Evolutionary conservation across 2,797 vertebrate species (phyloP).

Genomic region (Buphagus erythrorhynchus): DNA sequence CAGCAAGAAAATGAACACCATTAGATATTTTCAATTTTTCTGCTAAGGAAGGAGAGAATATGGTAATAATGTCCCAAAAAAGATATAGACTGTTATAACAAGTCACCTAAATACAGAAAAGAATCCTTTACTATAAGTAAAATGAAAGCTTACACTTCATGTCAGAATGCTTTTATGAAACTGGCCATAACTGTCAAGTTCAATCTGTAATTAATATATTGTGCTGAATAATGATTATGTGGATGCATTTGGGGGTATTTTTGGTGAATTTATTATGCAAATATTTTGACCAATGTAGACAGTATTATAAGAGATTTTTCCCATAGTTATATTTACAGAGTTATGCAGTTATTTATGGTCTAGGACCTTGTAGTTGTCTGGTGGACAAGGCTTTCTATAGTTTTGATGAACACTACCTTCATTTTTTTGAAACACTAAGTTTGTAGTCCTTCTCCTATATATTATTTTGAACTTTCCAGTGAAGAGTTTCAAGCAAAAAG

Average conservation of each 20-base stretch:
- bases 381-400: not conserved
- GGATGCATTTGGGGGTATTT: not conserved
- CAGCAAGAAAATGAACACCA: not conserved
- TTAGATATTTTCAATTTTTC: not conserved
- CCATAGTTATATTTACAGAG: not conserved
- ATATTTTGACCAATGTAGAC: not conserved
- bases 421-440: not conserved
- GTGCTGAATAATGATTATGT: not conserved
- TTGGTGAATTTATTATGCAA: not conserved
- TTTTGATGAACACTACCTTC: not conserved
- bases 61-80: not conserved
- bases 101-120: not conserved
- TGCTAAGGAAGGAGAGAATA: not conserved
- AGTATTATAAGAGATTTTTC: not conserved
- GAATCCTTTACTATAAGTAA: not conserved
- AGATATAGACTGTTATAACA: not conserved
- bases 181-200: not conserved
- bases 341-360: not conserved
- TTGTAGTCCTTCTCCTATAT: not conserved
- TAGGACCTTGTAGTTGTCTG: not conserved
- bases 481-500: not conserved
- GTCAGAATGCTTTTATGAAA: not conserved
- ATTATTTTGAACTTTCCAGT: not conserved
- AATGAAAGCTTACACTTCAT: not conserved
- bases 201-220: not conserved